These are phyloP conservation scores for Spermophilus dauricus DNA, from an alignment of 2,113 vertebrate species.

Conservation along the genomic window DNA sequence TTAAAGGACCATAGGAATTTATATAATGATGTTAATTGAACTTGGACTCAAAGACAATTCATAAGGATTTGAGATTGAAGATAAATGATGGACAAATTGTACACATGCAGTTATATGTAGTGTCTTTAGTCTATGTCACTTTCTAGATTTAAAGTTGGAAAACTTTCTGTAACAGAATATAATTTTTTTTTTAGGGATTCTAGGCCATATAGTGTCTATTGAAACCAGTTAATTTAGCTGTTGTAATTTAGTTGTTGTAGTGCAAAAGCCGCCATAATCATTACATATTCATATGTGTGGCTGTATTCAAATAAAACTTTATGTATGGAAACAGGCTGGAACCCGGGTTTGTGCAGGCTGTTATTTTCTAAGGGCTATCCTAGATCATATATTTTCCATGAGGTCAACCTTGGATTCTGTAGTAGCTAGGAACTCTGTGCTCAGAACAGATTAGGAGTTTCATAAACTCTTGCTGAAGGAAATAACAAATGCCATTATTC, in stretches of 20 bases:
- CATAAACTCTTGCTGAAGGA: background rate
- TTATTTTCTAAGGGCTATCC: background rate
- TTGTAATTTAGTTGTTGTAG: background rate
- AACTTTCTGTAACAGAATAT: background rate
- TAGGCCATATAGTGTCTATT: background rate
- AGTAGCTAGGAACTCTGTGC: background rate
- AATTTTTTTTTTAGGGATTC: background rate
- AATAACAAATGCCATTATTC: background rate
- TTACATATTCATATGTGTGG: background rate
- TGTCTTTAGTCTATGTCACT: background rate
- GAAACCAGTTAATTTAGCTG: background rate
- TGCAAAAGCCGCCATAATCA: background rate
- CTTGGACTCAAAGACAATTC: background rate
- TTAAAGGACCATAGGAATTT: background rate
- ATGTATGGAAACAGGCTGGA: background rate
- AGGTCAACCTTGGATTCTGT: accelerated
- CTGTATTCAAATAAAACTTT: background rate
- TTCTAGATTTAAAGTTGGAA: background rate
- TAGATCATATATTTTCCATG: background rate
- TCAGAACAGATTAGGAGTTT: background rate
- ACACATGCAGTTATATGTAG: background rate
- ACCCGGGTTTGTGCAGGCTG: background rate
- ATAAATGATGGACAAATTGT: background rate
- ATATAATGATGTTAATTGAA: background rate
- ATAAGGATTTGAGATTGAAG: background rate